A percentile compares a stretch with the other conserved stretches of the same genome.
These are phyloP conservation scores for Polypedilum pembai DNA, from an alignment of 1,140 invertebrate genomes.

Conservation along the genomic window DNA sequence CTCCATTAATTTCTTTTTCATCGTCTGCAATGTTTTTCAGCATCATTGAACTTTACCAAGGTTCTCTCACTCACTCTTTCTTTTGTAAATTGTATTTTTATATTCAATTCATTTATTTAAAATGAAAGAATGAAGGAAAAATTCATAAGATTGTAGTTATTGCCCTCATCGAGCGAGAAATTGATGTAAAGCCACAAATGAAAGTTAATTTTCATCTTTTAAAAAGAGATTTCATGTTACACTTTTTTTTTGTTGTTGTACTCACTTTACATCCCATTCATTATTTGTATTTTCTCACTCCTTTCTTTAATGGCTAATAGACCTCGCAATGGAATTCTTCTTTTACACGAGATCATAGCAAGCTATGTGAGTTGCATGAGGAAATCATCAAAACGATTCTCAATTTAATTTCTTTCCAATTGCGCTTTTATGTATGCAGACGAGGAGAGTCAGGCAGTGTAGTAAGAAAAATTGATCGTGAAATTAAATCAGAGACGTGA, in stretches of 20 bases:
- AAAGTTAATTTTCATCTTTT: background rate
- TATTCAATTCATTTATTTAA: too few relatives aligned
- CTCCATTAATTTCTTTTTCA: constrained; percentile 23
- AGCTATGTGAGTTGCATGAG: background rate
- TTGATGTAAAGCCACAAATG: background rate
- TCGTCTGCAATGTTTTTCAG: constrained; percentile 20
- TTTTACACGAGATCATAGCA: too few relatives aligned
- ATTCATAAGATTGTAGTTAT: too few relatives aligned
- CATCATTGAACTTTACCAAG: constrained; percentile 25
- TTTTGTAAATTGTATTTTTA: background rate
- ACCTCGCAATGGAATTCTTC: background rate
- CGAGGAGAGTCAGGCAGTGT: background rate
- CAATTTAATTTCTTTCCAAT: background rate
- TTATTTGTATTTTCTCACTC: background rate
- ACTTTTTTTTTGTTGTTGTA: too few relatives aligned
- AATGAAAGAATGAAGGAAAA: too few relatives aligned
- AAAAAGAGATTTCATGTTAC: too few relatives aligned
- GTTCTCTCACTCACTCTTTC: background rate
- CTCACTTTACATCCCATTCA: too few relatives aligned
- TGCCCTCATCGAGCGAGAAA: background rate
- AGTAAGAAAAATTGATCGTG: constrained; percentile 15
- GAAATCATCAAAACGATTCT: background rate
- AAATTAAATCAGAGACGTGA: constrained; percentile 26
- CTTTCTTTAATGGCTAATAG: background rate
- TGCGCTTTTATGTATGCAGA: background rate